A percentile compares a stretch with the other conserved stretches of the same genome.
These are phyloP conservation scores for Mactra quadrangularis DNA, from an alignment of 1,140 invertebrate species.

Conservation along the genomic window DNA sequence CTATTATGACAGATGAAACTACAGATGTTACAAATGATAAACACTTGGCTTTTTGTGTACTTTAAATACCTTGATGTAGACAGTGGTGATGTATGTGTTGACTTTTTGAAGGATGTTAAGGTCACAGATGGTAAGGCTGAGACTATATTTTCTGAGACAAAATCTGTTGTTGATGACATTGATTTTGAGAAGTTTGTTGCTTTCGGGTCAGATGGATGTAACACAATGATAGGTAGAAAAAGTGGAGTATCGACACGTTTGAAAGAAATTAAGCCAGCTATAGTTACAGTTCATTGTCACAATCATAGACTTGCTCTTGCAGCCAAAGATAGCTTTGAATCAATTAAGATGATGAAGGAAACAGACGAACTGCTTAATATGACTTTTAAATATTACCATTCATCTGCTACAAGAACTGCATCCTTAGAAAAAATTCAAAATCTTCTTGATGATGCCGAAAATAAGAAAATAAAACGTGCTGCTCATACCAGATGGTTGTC, in stretches of 20 bases:
- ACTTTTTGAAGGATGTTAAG: conserved; percentile 22
- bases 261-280: conserved; percentile 42
- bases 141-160: conserved; percentile 27
- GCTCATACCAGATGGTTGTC: conserved; percentile 25
- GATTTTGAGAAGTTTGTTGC: conserved; percentile 35
- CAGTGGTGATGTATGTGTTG: conserved; percentile 19
- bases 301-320: conserved; percentile 28
- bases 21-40: conserved; percentile 26
- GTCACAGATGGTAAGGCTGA: conserved; percentile 25
- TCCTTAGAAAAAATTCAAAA: conserved; percentile 12
- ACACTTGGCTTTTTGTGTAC: conserved; percentile 34
- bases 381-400: conserved; percentile 23
- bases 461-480: neutral
- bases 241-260: conserved; percentile 22
- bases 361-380: neutral
- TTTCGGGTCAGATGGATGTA: conserved; percentile 45
- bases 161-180: conserved; percentile 4
- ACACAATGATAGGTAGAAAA: conserved; percentile 41
- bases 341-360: conserved; percentile 9
- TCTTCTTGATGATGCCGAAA: neutral
- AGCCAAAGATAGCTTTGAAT: conserved; percentile 34
- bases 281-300: conserved; percentile 24
- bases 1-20: conserved; percentile 22
- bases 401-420: conserved; percentile 7
- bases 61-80: conserved; percentile 25